Base-by-base conservation (phyloP, 2,888 invertebrate species). In the Neria commutata region DNA sequence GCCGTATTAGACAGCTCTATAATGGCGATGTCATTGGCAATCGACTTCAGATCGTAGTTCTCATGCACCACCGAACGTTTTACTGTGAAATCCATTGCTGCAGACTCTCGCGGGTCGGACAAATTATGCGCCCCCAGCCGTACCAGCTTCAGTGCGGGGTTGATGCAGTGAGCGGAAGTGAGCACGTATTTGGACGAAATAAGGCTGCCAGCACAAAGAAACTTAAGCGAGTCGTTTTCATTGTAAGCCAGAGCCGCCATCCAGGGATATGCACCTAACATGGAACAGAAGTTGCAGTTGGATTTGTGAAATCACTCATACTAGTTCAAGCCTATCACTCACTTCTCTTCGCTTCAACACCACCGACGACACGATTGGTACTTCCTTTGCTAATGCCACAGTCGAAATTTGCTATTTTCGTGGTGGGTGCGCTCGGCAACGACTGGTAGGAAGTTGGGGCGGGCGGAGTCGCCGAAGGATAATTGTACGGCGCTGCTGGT, bases 91-190 rank as follows among this genome's bases (percentile, higher is more conserved):
- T 91, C 88, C n/a, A 87, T 73, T 0, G 85, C 83, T 0, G 85
- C 85, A 0, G 88, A 87, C 54, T 86, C 84, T 1, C 85, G 85
- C 0, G 58, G 8, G 40, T 70, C 68, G 1, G 72, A 62, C 0
- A 93, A 74, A 80, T 92, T 88, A 70, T 92, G 85, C 64, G 93
- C 94, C 0, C 94, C 94, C 0, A 94, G 78, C 2, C 94, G 86
- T 0, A 89, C 89, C 2, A 89, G 64, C 64, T 86, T 52, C 34
- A 82, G 26, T n/a, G 62, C 56, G 0, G 71, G 54, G 50, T 68
- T 78, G 4, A 81, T 68, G 61, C 81, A 82, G 60, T 82, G 81
- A 1, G 91, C 91, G 1, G 91, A 90, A 1, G 91, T 91, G n/a
- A 92, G 76, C 11, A 92, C 84, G 77, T 90, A 89, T 21, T 84